Evolutionary conservation across 2,797 vertebrate species (phyloP), one percentile per base, ranked within the genome.

Genomic region (Malurus leucopterus): DNA sequence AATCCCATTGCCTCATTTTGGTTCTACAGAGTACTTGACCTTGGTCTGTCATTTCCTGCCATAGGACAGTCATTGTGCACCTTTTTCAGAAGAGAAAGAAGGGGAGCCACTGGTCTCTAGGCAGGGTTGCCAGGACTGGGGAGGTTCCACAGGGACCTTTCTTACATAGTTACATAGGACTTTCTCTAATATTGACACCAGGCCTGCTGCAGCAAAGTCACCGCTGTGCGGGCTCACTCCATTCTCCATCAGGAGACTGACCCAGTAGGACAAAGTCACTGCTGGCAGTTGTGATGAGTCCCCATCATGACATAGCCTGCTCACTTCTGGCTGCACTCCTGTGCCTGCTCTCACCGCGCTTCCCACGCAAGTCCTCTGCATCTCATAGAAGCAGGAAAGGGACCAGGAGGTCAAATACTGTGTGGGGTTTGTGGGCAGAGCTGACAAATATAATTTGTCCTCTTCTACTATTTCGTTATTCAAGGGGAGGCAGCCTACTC

Each of bases 21-120:
- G 34, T 49, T 92, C 49, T 85, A 55, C 76, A 75, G 65, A 90
- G 57, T 74, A 82, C 79, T 94, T 90, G 90, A 93, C 93, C 93
- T 92, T 93, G 76, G 46, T 92, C 54, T 80, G 74, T 93, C 89
- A 77, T 91, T 90, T 80, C 32, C 24, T 75, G 61, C 61, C 40
- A 75, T n/a, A 63, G 69, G 68, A 82, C 13, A 16, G 62, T 76
- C 68, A 26, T 77, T 54, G 61, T 69, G 34, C 32, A 64, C 55
- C 26, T 38, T 69, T 76, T 40, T 73, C 27, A 49, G 40, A 81
- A 41, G 36, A 90, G 27, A 59, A n/a, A 55, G 68, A 74, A 44
- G 21, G 43, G 19, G 17, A 75, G 41, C 8, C 30, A 8, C 21
- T 55, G 46, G 3, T 70, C 36, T 62, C 29, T 41, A 27, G 30